Evolutionary conservation across 2,888 invertebrate genomes (phyloP).

Genomic region (Copidosoma aretas): DNA sequence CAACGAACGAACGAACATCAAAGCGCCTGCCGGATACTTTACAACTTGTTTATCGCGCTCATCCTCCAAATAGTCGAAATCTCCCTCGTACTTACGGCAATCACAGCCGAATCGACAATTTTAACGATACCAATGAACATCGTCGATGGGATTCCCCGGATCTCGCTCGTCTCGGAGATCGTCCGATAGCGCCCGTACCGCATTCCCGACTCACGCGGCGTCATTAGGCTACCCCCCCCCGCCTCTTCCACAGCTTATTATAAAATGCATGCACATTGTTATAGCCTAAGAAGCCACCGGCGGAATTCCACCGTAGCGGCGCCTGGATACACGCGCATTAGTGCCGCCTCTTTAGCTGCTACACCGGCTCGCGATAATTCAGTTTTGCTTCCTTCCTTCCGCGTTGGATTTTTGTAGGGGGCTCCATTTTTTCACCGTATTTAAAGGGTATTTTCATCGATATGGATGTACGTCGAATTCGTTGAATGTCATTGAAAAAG

Average conservation of each 20-base stretch:
- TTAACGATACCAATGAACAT: constrained; percentile 3
- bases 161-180: constrained; percentile 5
- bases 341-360: not conserved
- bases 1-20: too few species aligned
- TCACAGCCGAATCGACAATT: not conserved
- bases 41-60: too few species aligned
- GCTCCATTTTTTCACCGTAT: not conserved
- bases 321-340: constrained; percentile 2
- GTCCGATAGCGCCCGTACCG: constrained; percentile 9
- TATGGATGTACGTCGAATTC: too few species aligned
- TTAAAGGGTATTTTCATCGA: too few species aligned
- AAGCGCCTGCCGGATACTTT: too few species aligned
- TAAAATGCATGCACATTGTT: constrained; percentile 30
- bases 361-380: not conserved
- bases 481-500: too few species aligned
- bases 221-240: constrained; percentile 20
- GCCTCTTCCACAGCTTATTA: constrained; percentile 5
- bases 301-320: constrained; percentile 11
- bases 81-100: too few species aligned
- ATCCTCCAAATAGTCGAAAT: too few species aligned
- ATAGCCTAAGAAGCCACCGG: not conserved
- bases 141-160: not conserved
- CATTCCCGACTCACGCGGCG: constrained; percentile 14
- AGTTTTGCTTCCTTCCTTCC: not conserved
- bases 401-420: not conserved